These are phyloP conservation scores for Pachyramphus minor DNA, from an alignment of 2,113 vertebrate genomes.

Conservation along the genomic window DNA sequence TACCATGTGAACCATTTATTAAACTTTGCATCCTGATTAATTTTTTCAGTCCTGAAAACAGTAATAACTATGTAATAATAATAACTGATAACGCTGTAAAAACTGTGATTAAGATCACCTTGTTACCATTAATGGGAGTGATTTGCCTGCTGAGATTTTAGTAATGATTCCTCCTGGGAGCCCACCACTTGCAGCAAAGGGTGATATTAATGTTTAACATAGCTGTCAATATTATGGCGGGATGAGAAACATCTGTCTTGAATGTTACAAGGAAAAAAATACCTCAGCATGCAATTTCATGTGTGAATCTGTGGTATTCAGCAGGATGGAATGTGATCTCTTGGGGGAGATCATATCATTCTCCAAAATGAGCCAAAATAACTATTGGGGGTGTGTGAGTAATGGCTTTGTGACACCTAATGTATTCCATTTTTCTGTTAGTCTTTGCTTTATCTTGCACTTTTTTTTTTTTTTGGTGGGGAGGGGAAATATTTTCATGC, in stretches of 20 bases:
- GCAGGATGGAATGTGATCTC: conserved; percentile 28
- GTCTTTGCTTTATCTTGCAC: neutral
- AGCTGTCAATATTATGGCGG: neutral
- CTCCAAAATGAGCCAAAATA: neutral
- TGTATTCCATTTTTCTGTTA: neutral
- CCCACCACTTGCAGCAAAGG: neutral
- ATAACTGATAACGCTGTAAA: neutral
- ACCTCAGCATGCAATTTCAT: neutral
- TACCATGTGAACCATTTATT: neutral
- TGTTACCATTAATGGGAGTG: neutral
- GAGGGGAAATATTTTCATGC: neutral
- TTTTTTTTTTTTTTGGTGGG: neutral
- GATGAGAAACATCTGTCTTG: conserved; percentile 34
- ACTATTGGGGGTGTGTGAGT: neutral
- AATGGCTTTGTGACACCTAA: neutral
- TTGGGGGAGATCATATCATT: neutral
- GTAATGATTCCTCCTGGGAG: neutral
- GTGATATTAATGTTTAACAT: neutral
- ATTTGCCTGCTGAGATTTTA: neutral
- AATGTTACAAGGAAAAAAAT: neutral
- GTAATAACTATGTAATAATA: too few species aligned
- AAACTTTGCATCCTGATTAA: neutral
- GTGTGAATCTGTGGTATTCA: conserved; percentile 7
- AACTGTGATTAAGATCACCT: neutral
- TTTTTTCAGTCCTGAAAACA: neutral